These are phyloP conservation scores for Ectemnius continuus DNA, from an alignment of 2,888 invertebrate genomes.

Conservation along the genomic window DNA sequence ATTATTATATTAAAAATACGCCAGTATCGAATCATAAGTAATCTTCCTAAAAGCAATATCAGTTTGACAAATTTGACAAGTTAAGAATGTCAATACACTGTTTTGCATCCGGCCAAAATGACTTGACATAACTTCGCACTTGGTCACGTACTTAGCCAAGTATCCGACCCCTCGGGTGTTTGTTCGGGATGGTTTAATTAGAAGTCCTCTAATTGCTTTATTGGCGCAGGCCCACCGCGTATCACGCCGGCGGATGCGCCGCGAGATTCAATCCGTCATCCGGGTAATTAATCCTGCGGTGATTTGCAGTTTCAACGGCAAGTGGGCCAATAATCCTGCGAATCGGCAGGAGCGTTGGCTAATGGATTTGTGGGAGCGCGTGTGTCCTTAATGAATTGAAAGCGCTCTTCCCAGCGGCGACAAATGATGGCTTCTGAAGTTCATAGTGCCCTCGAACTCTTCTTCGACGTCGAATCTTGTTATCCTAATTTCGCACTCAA, in stretches of 20 bases:
- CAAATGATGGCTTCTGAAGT: conserved; percentile 20
- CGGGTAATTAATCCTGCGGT: conserved; percentile 26
- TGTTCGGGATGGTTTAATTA: neutral
- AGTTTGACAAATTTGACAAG: too few relatives aligned
- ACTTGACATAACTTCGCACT: too few relatives aligned
- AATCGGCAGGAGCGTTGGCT: conserved; percentile 40
- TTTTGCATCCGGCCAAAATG: too few relatives aligned
- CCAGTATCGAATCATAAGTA: too few relatives aligned
- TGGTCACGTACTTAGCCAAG: too few relatives aligned
- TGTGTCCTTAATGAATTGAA: conserved; percentile 58
- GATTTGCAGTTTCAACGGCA: conserved; percentile 17
- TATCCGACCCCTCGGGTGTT: neutral
- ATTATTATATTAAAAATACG: too few relatives aligned
- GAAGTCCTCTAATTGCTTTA: neutral
- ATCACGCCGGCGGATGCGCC: neutral
- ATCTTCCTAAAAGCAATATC: too few relatives aligned
- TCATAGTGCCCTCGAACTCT: conserved; percentile 30
- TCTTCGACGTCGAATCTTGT: conserved; percentile 27
- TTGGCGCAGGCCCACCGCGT: neutral
- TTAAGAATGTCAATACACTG: too few relatives aligned
- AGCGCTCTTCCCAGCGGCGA: conserved; percentile 42
- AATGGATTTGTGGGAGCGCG: conserved; percentile 54
- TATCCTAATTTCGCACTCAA: conserved; percentile 14
- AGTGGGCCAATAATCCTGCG: conserved; percentile 45
- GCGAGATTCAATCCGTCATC: neutral